Percentiles rank a stretch among this genome's conserved stretches.
Conservation (phyloP, 35 echinoderm and acorn worm genomes). For the Strongylocentrotus purpuratus region DNA sequence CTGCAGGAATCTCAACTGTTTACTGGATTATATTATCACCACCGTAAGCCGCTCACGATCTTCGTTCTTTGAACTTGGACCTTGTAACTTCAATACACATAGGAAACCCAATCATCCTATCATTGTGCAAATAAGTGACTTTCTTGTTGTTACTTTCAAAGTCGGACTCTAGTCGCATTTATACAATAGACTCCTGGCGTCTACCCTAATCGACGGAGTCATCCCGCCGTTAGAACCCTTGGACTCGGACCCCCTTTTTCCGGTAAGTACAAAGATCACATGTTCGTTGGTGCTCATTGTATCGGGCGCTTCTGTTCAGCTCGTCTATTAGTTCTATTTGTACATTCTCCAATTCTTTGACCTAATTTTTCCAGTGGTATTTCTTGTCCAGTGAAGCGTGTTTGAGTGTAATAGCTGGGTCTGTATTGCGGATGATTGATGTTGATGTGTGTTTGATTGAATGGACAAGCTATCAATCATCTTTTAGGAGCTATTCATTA, state of each 20-base stretch:
- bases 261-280: background rate
- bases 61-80: background rate
- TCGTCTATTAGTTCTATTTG: background rate
- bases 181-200: background rate
- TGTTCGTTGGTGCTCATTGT: background rate
- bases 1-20: background rate
- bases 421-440: background rate
- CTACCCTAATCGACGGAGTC: background rate
- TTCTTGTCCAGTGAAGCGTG: background rate
- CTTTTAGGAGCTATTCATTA: background rate
- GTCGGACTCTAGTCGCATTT: background rate
- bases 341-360: background rate
- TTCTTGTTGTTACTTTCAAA: background rate
- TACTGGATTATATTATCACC: background rate
- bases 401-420: background rate
- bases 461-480: background rate
- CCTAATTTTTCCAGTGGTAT: background rate
- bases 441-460: background rate
- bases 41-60: background rate
- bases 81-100: background rate
- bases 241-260: background rate
- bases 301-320: background rate
- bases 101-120: background rate
- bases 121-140: slow-evolving; percentile 17
- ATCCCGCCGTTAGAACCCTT: background rate